Conservation (phyloP, 2,113 vertebrate species). For the Elaphurus davidianus region DNA sequence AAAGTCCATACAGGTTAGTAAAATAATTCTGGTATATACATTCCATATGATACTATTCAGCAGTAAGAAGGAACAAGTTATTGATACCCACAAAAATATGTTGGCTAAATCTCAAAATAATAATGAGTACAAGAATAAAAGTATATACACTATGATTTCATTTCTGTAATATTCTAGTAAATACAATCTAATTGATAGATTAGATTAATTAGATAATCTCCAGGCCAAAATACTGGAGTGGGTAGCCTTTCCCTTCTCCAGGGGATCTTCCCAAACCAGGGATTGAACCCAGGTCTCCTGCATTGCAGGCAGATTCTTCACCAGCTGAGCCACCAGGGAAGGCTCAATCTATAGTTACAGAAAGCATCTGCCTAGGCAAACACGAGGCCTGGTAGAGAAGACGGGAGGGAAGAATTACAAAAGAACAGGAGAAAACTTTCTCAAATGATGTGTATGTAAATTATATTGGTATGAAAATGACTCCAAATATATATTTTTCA, state of each 20-base stretch:
- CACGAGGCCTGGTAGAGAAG: neutral
- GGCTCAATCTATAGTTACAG: neutral
- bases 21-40: neutral
- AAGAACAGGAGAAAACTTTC: neutral
- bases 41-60: neutral
- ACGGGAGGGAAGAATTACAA: neutral
- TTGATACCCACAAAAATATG: neutral
- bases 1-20: neutral
- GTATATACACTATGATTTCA: neutral
- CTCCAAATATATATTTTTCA: neutral
- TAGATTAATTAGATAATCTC: neutral
- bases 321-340: neutral
- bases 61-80: neutral
- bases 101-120: neutral
- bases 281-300: neutral
- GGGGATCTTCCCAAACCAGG: neutral
- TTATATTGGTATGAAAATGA: neutral
- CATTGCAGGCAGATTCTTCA: neutral
- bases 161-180: neutral
- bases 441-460: neutral
- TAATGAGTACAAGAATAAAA: neutral
- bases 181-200: neutral
- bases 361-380: neutral
- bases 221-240: neutral
- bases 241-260: neutral